Percentiles rank a stretch among this genome's conserved stretches.
These are phyloP conservation scores for Brachyhypopomus gauderio DNA, from an alignment of 2,113 vertebrate genomes.

Conservation along the genomic window DNA sequence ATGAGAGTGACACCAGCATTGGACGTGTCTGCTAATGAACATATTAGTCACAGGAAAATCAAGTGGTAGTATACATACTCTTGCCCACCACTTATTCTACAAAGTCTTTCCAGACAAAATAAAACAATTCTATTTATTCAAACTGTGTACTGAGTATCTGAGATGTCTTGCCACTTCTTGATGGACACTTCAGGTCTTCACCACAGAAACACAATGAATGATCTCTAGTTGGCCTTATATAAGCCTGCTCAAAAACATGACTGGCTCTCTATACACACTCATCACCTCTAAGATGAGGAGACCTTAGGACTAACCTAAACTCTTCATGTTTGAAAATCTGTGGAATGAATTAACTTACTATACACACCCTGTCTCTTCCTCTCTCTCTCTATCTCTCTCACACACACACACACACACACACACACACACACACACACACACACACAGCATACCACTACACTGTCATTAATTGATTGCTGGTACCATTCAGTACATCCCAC, in stretches of 20 bases:
- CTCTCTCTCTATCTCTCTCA: not conserved
- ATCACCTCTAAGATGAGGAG: not conserved
- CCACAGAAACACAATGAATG: slow-evolving; percentile 27
- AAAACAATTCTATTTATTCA: not conserved
- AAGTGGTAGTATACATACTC: slow-evolving; percentile 13
- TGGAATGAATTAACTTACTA: not conserved
- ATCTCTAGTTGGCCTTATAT: not conserved
- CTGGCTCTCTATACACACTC: not conserved
- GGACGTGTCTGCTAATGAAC: slow-evolving; percentile 34
- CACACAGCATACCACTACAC: not conserved
- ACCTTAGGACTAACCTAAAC: not conserved
- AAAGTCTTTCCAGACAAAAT: slow-evolving; percentile 3
- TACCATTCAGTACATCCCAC: not conserved
- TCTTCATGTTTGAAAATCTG: too few relatives aligned
- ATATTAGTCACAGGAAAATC: slow-evolving; percentile 16
- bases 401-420: too few relatives aligned
- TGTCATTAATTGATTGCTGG: slow-evolving; percentile 12
- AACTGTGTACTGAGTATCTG: slow-evolving; percentile 1
- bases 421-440: slow-evolving; percentile 5
- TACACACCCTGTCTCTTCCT: too few relatives aligned
- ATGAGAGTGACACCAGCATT: slow-evolving; percentile 17
- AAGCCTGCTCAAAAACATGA: slow-evolving; percentile 9
- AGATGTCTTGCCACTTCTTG: not conserved
- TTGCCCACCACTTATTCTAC: slow-evolving; percentile 19
- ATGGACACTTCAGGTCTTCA: slow-evolving; percentile 23